Base-by-base conservation (phyloP, 1,140 invertebrate genomes). In the Trichonephila clavata region DNA sequence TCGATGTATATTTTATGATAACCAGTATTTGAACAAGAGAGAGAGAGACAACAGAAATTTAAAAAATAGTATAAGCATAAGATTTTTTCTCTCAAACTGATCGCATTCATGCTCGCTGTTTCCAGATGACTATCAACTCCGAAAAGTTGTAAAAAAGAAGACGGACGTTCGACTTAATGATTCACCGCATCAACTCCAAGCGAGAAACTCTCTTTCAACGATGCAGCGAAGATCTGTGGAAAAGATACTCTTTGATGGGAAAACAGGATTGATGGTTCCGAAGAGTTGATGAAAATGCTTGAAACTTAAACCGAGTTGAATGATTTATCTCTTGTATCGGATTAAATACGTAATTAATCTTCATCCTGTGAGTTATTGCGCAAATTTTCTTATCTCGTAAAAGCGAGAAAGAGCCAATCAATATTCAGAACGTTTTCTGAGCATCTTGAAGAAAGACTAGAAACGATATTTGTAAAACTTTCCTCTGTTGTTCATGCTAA, bases 331-430 rank as follows among this genome's bases (percentile, higher is more conserved):
- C 61, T 39, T 21, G 57, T 57, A 68, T 89, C 65, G n/a, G 43
- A 71, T 89, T 57, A 77, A 89, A 77, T 27, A 50, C 57, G 50
- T 57, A 89, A 89, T 89, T 89, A 89, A 89, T 89, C 87, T 89
- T 77, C 61, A 89, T 89, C n/a, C 63, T 57, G 50, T 59, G 87
- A 57, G 50, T 89, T 71, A 89, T 63, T 24, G 84, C 27, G 18
- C 18, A n/a, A 24, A 71, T 57, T 77, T 43, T 60, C 50, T 89
- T 77, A 89, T 71, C 87, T 71, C 21, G 21, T 20, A 89, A 27
- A 57, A 20, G 63, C 57, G 57, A 59, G 27, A 86, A 86, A 60
- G n/a, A 7, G 27, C 50, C 61, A 60, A 86, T 86, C 84, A 86
- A 86, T 86, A 61, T 86, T 86, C 84, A 63, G 59, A 10, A 7